A percentile compares a stretch with the other conserved stretches of the same genome.
Conservation (phyloP, 2,888 invertebrate genomes). For the Cantharis rufa region DNA sequence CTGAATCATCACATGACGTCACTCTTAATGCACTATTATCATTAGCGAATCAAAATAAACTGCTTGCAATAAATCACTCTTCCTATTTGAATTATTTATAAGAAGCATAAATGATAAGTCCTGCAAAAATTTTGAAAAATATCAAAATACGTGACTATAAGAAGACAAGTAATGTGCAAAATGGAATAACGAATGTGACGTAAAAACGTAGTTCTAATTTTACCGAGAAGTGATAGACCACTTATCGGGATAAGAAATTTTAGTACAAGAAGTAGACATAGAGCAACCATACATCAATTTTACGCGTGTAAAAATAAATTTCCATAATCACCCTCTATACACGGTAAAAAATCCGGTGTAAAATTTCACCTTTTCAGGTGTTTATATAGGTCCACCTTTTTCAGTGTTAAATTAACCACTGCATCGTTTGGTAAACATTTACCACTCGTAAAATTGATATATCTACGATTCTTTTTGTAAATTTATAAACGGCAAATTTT, state of each 20-base stretch:
- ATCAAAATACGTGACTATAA: background rate
- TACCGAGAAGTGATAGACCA: background rate
- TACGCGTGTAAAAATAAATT: background rate
- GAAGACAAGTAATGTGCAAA: background rate
- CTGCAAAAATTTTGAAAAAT: background rate
- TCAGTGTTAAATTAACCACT: too few species aligned
- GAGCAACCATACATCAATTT: background rate
- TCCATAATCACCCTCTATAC: background rate
- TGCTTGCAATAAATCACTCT: background rate
- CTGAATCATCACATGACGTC: constrained; percentile 36
- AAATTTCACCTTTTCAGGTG: too few species aligned
- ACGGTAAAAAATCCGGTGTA: too few species aligned
- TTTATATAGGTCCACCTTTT: too few species aligned
- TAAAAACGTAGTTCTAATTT: background rate
- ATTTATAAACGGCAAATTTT: too few species aligned
- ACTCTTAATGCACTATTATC: constrained; percentile 20
- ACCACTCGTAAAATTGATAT: too few species aligned
- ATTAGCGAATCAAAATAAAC: background rate
- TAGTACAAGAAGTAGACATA: background rate
- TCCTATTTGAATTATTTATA: background rate
- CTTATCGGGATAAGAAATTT: background rate
- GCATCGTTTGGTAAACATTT: too few species aligned
- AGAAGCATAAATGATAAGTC: background rate
- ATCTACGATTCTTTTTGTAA: too few species aligned
- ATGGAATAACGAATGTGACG: background rate